A percentile compares a stretch with the other conserved stretches of the same genome.
Conservation (phyloP, 2,113 vertebrate species). For the Ia io region DNA sequence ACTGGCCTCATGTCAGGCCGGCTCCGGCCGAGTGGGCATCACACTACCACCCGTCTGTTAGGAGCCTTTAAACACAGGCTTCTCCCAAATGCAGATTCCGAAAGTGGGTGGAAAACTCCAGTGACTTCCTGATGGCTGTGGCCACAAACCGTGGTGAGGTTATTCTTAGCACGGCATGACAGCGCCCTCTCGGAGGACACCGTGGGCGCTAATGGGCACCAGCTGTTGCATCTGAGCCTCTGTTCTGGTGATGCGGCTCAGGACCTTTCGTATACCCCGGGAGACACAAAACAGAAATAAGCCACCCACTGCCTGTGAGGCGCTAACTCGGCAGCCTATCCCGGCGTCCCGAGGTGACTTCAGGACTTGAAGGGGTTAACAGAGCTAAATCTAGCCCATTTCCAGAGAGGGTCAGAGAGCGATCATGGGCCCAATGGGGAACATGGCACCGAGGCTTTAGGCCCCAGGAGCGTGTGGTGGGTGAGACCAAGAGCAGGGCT, state of each 20-base stretch:
- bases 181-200: conserved; percentile 42
- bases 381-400: background rate
- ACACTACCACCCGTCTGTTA: background rate
- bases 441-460: background rate
- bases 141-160: conserved; percentile 2
- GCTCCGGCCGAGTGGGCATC: background rate
- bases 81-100: conserved; percentile 37
- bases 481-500: background rate
- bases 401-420: background rate
- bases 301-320: too few relatives aligned
- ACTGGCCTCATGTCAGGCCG: background rate
- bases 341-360: background rate
- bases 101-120: conserved; percentile 25
- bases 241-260: background rate
- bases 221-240: background rate
- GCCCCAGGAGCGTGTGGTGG: fast-evolving
- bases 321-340: background rate
- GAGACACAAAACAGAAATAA: too few relatives aligned
- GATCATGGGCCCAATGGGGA: background rate
- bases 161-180: conserved; percentile 70
- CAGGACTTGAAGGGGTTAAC: fast-evolving
- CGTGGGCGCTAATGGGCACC: background rate
- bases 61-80: conserved; percentile 41
- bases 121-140: conserved; percentile 37
- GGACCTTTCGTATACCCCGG: fast-evolving